Evolutionary conservation across 2,888 invertebrate genomes (phyloP), one percentile per base, ranked within the genome.

Genomic region (Anticlea derivata): DNA sequence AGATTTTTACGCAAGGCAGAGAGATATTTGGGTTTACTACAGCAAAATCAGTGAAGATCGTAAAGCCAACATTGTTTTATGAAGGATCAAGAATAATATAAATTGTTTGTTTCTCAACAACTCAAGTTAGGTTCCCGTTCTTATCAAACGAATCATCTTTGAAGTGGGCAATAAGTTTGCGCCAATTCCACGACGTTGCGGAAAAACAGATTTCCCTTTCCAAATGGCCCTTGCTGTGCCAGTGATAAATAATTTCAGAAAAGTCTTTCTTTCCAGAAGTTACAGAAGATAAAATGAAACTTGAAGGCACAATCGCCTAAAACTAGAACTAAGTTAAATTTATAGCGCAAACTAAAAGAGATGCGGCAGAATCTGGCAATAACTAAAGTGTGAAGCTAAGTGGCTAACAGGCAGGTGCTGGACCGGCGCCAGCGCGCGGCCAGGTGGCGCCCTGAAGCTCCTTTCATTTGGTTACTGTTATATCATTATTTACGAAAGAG

Each of bases 291-390:
- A 17, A 31, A 31, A 31, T 31, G n/a, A 31, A 31, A 31, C n/a
- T n/a, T n/a, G 12, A 13, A 7, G n/a, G 31, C n/a, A 13, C 13
- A 13, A 12, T 31, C 4, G 31, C 31, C 6, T 1, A n/a, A n/a
- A n/a, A n/a, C n/a, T n/a, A 23, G 26, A 38, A 46, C 31, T 38
- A 46, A 46, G 31, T 38, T 29, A 38, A 38, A 46, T 38, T 35
- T 26, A 30, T 40, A 10, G 30, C 24, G 10, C 17, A 35, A 11
- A 23, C 41, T 41, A 11, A 22, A 26, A 31, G 29, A 35, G 13
- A 13, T 37, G 10, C 37, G 37, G 7, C 7, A n/a, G 22, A 38
- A 17, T 31, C 24, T 31, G 37, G 46, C 46, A 46, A 46, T 46
- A 38, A 31, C 13, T 37, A 37, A 27, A 37, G 7, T n/a, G n/a